Conservation (phyloP, 2,888 invertebrate genomes). For the Hermodice carunculata region DNA sequence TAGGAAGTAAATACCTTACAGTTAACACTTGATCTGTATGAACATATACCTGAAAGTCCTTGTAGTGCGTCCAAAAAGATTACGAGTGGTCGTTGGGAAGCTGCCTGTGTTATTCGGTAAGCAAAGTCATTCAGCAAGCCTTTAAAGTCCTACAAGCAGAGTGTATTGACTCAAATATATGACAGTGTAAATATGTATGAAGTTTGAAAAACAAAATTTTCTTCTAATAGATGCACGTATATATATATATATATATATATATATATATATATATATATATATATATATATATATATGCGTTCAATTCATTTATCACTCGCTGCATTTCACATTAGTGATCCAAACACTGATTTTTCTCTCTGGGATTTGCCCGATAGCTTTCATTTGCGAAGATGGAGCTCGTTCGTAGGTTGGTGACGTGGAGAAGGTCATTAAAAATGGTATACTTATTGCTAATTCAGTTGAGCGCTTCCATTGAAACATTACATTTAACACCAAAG, state of each 20-base stretch:
- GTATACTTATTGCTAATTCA: no score
- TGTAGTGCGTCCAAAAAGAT: constrained; percentile 85
- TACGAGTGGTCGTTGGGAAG: constrained; percentile 71
- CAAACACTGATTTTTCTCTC: no score
- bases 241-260: constrained; percentile 2
- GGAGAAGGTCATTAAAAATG: no score
- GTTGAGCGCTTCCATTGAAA: no score
- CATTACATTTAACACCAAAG: no score
- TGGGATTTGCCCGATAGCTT: no score
- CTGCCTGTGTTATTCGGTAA: constrained; percentile 46
- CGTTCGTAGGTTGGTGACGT: no score
- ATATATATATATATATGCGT: no score
- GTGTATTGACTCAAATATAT: constrained; percentile 38
- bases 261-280: not conserved
- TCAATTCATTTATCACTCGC: no score
- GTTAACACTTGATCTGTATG: not conserved
- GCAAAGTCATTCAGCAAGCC: constrained; percentile 60
- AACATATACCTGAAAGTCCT: constrained; percentile 71
- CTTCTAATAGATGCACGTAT: not conserved
- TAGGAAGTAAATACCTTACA: not conserved
- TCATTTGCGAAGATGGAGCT: no score
- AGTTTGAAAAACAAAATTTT: no score
- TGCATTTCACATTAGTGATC: no score
- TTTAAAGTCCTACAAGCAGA: constrained; percentile 52
- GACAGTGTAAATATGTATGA: not conserved